Evolutionary conservation across 2,797 vertebrate species (phyloP).

Genomic region (Carapus acus): DNA sequence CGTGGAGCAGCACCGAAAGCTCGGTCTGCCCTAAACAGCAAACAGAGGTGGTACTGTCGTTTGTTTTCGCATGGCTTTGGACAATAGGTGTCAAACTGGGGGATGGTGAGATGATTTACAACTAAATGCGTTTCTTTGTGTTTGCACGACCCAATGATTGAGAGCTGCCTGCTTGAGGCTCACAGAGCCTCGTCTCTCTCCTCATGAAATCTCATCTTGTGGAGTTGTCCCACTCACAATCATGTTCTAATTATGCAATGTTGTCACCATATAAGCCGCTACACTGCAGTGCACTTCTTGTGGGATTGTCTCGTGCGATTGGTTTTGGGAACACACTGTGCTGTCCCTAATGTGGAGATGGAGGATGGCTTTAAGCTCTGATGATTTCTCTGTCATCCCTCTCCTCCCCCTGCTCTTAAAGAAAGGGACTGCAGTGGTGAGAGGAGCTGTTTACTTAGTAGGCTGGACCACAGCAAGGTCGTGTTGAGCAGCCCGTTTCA

Average conservation of each 20-base stretch:
- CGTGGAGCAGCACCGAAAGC: constrained; percentile 34
- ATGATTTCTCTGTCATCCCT: constrained; percentile 23
- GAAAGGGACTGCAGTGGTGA: constrained; percentile 38
- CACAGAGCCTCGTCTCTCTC: constrained; percentile 27
- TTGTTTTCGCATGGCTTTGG: not conserved
- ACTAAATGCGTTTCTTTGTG: not conserved
- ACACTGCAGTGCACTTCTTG: constrained; percentile 35
- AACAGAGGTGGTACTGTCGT: constrained; percentile 13
- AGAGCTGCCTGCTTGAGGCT: constrained; percentile 14
- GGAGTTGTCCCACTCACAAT: constrained; percentile 28
- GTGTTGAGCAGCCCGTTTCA: constrained; percentile 1
- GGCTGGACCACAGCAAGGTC: constrained; percentile 23
- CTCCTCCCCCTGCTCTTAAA: constrained; percentile 9
- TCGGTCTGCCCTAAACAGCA: constrained; percentile 26
- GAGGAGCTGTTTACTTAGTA: constrained; percentile 38
- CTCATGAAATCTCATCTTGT: constrained; percentile 40
- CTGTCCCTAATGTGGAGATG: constrained; percentile 50
- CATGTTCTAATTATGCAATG: constrained; percentile 55
- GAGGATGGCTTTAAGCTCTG: constrained; percentile 36
- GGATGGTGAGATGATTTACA: constrained; percentile 5
- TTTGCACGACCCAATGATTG: not conserved
- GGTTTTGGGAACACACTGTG: constrained; percentile 64
- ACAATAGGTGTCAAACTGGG: constrained; percentile 1
- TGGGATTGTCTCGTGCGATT: constrained; percentile 56
- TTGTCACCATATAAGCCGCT: constrained; percentile 43